Conservation (phyloP, 2,113 vertebrate species). For the Ptychochromis oligacanthus region DNA sequence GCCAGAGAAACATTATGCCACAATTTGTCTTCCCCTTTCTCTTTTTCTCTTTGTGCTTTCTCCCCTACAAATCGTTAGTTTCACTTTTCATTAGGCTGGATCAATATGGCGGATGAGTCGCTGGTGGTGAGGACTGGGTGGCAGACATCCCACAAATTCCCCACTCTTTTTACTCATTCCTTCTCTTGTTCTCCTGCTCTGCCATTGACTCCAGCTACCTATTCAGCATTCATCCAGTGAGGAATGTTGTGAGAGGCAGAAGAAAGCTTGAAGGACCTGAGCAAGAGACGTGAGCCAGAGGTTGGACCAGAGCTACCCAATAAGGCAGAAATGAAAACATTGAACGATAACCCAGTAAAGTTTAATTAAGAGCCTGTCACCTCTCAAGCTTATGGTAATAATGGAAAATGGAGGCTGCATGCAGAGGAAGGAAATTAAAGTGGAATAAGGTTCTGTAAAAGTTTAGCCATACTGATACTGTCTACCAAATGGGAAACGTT, state of each 20-base stretch:
- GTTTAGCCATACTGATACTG: constrained; percentile 33
- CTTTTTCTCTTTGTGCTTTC: constrained; percentile 42
- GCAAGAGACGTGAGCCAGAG: constrained; percentile 12
- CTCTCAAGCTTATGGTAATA: constrained; percentile 69
- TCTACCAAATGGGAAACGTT: constrained; percentile 28
- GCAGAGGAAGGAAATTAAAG: constrained; percentile 68
- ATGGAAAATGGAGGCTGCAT: constrained; percentile 60
- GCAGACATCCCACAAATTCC: constrained; percentile 35
- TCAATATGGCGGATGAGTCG: constrained; percentile 75
- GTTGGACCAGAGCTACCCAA: constrained; percentile 41
- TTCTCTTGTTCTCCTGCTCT: constrained; percentile 24
- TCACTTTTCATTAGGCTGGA: constrained; percentile 81
- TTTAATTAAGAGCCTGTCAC: constrained; percentile 76
- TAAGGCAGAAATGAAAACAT: constrained; percentile 58
- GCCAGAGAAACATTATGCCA: constrained; percentile 52
- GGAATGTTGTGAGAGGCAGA: background rate
- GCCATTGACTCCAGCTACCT: constrained; percentile 28
- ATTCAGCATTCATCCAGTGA: background rate
- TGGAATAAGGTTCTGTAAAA: constrained; percentile 41
- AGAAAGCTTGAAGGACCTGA: constrained; percentile 1
- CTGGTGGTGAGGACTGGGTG: constrained; percentile 60
- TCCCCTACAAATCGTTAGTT: constrained; percentile 58
- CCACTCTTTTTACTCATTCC: constrained; percentile 19
- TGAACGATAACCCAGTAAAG: constrained; percentile 76
- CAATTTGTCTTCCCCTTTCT: constrained; percentile 69